Percentiles rank a stretch among this genome's conserved stretches.
phyloP scores from a whole-genome alignment of 2,797 vertebrate genomes.

The Buceros bicornis region DNA sequence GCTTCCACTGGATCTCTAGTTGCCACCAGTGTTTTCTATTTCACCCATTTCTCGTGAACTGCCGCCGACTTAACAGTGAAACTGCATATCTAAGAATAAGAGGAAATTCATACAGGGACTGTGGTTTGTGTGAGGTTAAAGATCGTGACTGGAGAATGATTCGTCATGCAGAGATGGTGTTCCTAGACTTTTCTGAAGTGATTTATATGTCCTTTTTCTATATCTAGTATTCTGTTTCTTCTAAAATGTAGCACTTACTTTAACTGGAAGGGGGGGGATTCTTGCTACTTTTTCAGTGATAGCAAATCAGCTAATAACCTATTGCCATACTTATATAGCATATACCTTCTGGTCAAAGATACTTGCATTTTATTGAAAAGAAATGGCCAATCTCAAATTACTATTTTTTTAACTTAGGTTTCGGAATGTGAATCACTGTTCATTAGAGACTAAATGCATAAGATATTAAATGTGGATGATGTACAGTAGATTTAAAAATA shows the following conservation, averaged over 20 bases:
- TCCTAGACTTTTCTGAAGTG: background rate
- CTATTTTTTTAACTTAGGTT: background rate
- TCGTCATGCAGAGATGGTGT: background rate
- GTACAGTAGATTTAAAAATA: background rate
- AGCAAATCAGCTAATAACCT: background rate
- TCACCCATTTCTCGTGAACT: background rate
- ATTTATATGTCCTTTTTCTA: background rate
- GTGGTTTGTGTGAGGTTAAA: background rate
- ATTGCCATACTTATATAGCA: rapidly evolving
- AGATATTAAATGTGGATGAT: background rate
- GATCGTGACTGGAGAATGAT: background rate
- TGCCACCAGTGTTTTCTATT: background rate
- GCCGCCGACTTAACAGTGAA: background rate
- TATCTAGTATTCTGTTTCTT: background rate
- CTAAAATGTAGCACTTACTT: background rate
- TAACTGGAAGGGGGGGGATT: background rate
- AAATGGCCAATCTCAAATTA: rapidly evolving
- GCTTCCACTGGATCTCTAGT: background rate
- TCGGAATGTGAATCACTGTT: background rate
- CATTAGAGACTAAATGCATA: background rate
- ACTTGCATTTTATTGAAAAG: background rate
- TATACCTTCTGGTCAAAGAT: background rate
- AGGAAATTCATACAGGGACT: rapidly evolving
- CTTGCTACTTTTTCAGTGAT: background rate
- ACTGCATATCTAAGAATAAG: background rate